Base-by-base conservation (phyloP, 1,140 invertebrate genomes). In the Caenorhabditis remanei region DNA sequence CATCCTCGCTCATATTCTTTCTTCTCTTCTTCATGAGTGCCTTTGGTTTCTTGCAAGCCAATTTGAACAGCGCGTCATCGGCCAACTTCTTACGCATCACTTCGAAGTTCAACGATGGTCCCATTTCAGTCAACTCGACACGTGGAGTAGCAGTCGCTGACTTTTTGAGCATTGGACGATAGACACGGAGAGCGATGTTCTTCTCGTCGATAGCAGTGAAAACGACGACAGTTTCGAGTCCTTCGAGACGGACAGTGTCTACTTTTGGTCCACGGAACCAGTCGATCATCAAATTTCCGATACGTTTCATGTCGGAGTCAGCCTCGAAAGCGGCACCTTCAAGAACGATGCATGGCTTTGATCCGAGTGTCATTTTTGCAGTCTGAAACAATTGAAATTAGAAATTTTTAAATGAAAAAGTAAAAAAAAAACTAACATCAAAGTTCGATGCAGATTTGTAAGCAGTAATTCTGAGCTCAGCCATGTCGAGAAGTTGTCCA, bases 121-220 rank as follows among this genome's bases (percentile, higher is more conserved):
- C 97, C 90, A 98, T 97, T 94, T 98, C 97, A 92, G 96, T 95
- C 21, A 99, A 93, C 94, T 99, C 97, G 88, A 98, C 95, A 89
- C 96, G 94, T 9, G 98, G 97, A 87, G 95, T 95, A 6, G 88
- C 48, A 85, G 95, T 95, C 0, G 97, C 96, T 88, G 97, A 97
- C 93, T 99, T 99, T 92, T 98, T 98, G 13, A 99, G 91, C 67
- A 95, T 88, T 84, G 97, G 95, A 93, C 94, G 95, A 93, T 98
- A 99, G 91, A 96, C 97, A 88, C 97, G 94, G 84, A 99, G 91
- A 86, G 95, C 94, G 87, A 99, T 95, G 90, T 94, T 85, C 87
- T 93, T 95, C 82, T 96, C 95, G 89, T 96, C 95, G 4, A 95
- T 94, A 43, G 95, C 95, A 46, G 96, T 96, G 90, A 99, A 97